phyloP scores from a whole-genome alignment of 35 echinoderm and acorn worm species.

The Apostichopus californicus region DNA sequence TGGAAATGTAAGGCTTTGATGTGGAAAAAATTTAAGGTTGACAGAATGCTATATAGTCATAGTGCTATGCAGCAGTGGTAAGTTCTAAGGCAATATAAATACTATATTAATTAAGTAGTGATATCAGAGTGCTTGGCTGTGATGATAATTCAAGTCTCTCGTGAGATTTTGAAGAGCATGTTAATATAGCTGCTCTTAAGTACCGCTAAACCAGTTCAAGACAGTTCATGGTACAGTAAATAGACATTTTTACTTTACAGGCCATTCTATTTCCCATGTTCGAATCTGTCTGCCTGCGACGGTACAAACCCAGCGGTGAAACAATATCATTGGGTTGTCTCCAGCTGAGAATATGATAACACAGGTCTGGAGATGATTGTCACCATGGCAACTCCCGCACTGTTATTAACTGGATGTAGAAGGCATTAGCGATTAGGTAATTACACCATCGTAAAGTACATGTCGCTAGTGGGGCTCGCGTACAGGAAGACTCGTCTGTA shows the following conservation, averaged over 20 bases:
- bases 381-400: not conserved
- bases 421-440: not conserved
- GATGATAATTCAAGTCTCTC: too few relatives aligned
- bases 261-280: not conserved
- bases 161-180: too few relatives aligned
- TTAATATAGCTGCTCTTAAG: too few relatives aligned
- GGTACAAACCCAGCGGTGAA: not conserved
- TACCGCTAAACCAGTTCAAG: not conserved
- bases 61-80: too few relatives aligned
- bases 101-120: too few relatives aligned
- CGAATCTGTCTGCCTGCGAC: not conserved
- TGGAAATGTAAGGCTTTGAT: too few relatives aligned
- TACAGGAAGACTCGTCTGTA: not conserved
- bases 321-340: conserved; percentile 9
- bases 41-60: too few relatives aligned
- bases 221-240: not conserved
- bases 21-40: too few relatives aligned
- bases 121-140: too few relatives aligned
- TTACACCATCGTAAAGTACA: not conserved
- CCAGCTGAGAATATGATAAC: conserved; percentile 8
- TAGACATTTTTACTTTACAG: not conserved
- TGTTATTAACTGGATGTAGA: conserved; percentile 3
- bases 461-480: not conserved
- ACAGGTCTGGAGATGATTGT: conserved; percentile 1
- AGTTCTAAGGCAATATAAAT: too few relatives aligned